Evolutionary conservation across 2,113 vertebrate species (phyloP).

Genomic region (Theropithecus gelada): DNA sequence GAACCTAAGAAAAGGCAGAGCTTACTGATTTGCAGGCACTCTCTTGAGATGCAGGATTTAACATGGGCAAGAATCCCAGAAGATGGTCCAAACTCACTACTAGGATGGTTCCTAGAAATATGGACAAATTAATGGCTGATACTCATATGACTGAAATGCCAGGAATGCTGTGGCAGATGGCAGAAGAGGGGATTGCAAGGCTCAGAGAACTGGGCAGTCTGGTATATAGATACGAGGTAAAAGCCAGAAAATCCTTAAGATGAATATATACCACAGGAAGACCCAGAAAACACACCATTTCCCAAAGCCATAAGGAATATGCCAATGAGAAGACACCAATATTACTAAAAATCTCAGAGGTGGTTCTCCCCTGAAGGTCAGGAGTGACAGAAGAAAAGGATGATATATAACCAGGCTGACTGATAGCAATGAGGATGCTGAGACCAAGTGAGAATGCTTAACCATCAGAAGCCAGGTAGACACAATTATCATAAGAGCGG

Average conservation of each 20-base stretch:
- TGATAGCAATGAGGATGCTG: background rate
- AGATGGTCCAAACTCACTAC: background rate
- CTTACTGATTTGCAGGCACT: background rate
- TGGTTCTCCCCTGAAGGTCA: background rate
- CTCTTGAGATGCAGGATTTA: background rate
- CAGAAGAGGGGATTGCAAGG: background rate
- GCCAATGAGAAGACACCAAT: background rate
- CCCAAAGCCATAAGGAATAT: background rate
- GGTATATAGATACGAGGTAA: background rate
- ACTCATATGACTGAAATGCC: background rate
- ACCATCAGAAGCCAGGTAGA: background rate
- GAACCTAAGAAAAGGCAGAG: background rate
- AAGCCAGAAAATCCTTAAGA: background rate
- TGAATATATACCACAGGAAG: background rate
- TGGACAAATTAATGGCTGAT: background rate
- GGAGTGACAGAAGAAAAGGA: background rate
- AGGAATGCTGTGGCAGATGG: background rate
- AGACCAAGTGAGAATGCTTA: background rate
- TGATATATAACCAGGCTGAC: background rate
- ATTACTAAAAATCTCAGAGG: background rate
- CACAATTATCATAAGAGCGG: background rate
- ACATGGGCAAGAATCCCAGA: background rate
- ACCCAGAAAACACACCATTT: background rate
- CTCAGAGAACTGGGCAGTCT: background rate
- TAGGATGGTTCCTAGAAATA: background rate